Percentiles rank a stretch among this genome's conserved stretches.
Evolutionary conservation across 2,113 vertebrate species (phyloP).

Genomic region (Varanus salvator): DNA sequence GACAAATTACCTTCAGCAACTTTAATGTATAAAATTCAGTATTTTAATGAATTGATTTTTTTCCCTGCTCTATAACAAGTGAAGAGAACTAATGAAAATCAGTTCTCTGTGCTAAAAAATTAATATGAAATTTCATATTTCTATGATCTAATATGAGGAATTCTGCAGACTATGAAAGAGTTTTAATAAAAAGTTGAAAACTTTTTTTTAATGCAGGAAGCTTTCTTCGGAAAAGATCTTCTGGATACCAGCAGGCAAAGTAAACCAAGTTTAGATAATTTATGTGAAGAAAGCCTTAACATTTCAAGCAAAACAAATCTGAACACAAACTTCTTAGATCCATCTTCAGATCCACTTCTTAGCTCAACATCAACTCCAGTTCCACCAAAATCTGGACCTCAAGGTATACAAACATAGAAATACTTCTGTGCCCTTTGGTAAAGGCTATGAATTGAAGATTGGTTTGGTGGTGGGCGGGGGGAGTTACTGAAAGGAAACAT

Average conservation of each 20-base stretch:
- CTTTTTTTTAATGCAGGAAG: slow-evolving; percentile 82
- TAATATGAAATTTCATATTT: neutral
- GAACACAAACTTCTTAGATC: slow-evolving; percentile 77
- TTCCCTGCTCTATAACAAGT: too few species aligned
- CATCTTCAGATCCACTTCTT: slow-evolving; percentile 83
- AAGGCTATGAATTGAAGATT: neutral
- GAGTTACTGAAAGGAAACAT: neutral
- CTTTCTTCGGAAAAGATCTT: slow-evolving; percentile 95
- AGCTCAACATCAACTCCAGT: slow-evolving; percentile 79
- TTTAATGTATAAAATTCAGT: too few species aligned
- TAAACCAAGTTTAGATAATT: slow-evolving; percentile 78
- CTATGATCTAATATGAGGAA: neutral
- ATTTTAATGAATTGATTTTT: too few species aligned
- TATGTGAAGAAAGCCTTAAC: slow-evolving; percentile 85
- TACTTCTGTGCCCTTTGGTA: slow-evolving; percentile 5
- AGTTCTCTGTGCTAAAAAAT: neutral
- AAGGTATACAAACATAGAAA: slow-evolving; percentile 78
- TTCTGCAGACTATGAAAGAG: neutral
- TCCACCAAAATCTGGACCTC: slow-evolving; percentile 80
- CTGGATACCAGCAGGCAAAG: slow-evolving; percentile 88
- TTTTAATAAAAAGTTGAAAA: neutral
- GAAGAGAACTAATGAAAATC: too few species aligned
- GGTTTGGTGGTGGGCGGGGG: too few species aligned
- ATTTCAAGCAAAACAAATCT: slow-evolving; percentile 76
- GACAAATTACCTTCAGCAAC: too few species aligned